Conservation (phyloP, 2,113 vertebrate species). For the Zapornia atra region DNA sequence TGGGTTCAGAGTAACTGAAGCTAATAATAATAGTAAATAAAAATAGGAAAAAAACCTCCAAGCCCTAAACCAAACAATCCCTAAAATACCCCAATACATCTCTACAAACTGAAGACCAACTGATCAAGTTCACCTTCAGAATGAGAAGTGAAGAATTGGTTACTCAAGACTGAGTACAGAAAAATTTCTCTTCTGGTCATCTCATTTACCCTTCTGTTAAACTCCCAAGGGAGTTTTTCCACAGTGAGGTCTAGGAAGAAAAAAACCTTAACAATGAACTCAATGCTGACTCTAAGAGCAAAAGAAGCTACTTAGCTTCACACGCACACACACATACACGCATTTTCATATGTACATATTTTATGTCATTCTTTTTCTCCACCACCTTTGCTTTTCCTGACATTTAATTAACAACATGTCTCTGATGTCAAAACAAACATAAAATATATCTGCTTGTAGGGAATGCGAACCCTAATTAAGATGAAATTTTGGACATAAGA, state of each 20-base stretch:
- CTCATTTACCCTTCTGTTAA: neutral
- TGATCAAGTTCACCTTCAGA: neutral
- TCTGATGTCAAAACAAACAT: constrained; percentile 76
- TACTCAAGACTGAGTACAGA: neutral
- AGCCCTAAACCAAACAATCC: neutral
- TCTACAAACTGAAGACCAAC: neutral
- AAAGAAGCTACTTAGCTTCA: constrained; percentile 13
- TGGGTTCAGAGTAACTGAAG: neutral
- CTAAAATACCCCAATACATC: neutral
- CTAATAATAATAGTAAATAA: neutral
- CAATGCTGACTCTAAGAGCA: neutral
- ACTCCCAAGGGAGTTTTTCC: neutral
- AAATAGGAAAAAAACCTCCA: neutral
- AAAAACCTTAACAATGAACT: neutral
- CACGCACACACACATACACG: neutral
- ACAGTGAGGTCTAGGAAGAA: neutral
- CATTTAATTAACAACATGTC: constrained; percentile 72
- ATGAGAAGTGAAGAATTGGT: neutral
- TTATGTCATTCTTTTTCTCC: constrained; percentile 69
- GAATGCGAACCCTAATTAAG: constrained; percentile 75
- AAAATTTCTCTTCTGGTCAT: neutral
- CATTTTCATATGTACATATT: constrained; percentile 67
- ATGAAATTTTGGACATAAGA: constrained; percentile 70
- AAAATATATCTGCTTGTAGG: constrained; percentile 66
- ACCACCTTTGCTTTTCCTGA: constrained; percentile 69